Base-by-base conservation (phyloP, 2,888 invertebrate genomes). In the Leucania comma region DNA sequence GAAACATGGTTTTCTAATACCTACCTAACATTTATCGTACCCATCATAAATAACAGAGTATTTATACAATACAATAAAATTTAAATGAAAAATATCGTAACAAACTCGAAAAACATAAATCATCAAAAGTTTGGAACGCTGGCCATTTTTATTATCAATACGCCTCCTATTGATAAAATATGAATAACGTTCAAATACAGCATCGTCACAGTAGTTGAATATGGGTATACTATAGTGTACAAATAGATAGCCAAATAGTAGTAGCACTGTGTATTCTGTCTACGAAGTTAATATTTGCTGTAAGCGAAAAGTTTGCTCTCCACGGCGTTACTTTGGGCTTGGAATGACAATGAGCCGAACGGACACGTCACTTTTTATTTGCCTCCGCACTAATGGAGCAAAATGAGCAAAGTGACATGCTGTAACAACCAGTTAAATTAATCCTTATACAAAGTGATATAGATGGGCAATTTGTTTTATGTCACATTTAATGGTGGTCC, bases 351-450 rank as follows among this genome's bases (percentile, higher is more conserved):
- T 78, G 84, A 85, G 82, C 75, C 68, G 80, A 84, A 85, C 86
- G 86, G 88, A 89, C 81, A 85, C 82, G 88, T 88, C 89, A 86
- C 76, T 90, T 89, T 89, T 87, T 87, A 90, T 90, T 90, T 86
- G 82, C 75, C 75, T 61, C 80, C 65, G 51, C 70, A 73, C 82
- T 82, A 84, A 86, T 86, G 81, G 80, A 72, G 70, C 80, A 76
- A 87, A 83, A 85, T 78, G 77, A 81, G 80, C 78, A 87, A 84
- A 78, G 51, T 62, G 71, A 72, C 68, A 48, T 64, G 42, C 46
- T 46, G 72, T 68, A 68, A 53, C 59, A 72, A 75, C 70, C 66
- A 65, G 32, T 75, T 65, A 38, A 42, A 60, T 75, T 75, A 63
- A 78, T 80, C 22, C 60, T 46, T 56, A 53, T 53, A 80, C 60